phyloP scores from a whole-genome alignment of 2,888 invertebrate genomes.

The Thymelicus lineola region DNA sequence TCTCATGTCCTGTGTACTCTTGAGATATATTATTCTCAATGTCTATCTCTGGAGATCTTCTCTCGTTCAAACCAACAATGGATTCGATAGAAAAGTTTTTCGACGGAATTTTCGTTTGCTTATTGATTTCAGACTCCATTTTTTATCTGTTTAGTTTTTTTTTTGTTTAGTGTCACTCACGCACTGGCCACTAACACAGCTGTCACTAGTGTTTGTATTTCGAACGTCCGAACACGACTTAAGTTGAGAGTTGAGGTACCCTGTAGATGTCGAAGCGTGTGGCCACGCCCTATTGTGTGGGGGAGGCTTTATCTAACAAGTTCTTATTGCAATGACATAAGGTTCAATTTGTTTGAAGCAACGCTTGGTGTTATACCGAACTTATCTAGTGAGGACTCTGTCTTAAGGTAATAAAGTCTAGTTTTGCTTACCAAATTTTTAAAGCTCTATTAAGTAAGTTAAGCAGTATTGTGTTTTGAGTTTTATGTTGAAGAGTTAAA shows the following conservation, averaged over 20 bases:
- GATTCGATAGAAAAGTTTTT: conserved; percentile 88
- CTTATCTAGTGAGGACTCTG: conserved; percentile 22
- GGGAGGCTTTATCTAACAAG: conserved; percentile 32
- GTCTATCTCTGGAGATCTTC: conserved; percentile 77
- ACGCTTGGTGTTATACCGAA: neutral
- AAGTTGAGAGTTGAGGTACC: conserved; percentile 9
- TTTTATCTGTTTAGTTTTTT: conserved; percentile 29
- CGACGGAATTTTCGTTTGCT: conserved; percentile 80
- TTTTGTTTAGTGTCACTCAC: conserved; percentile 40
- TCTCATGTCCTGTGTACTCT: conserved; percentile 62
- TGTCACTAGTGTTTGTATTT: conserved; percentile 43
- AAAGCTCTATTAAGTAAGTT: conserved; percentile 16
- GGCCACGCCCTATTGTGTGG: conserved; percentile 49
- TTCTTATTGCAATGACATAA: neutral
- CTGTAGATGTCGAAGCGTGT: conserved; percentile 20
- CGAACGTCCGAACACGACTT: conserved; percentile 44
- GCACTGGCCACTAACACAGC: conserved; percentile 49
- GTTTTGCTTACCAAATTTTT: conserved; percentile 1
- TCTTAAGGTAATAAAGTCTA: neutral
- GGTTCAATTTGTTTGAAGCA: conserved; percentile 8
- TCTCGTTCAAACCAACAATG: conserved; percentile 77
- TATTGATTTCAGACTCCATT: conserved; percentile 76
- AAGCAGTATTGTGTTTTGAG: neutral
- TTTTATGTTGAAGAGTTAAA: conserved; percentile 14
- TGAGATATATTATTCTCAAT: conserved; percentile 71